Evolutionary conservation across 2,113 vertebrate genomes (phyloP).

Genomic region (Cricetomys ansorgei): DNA sequence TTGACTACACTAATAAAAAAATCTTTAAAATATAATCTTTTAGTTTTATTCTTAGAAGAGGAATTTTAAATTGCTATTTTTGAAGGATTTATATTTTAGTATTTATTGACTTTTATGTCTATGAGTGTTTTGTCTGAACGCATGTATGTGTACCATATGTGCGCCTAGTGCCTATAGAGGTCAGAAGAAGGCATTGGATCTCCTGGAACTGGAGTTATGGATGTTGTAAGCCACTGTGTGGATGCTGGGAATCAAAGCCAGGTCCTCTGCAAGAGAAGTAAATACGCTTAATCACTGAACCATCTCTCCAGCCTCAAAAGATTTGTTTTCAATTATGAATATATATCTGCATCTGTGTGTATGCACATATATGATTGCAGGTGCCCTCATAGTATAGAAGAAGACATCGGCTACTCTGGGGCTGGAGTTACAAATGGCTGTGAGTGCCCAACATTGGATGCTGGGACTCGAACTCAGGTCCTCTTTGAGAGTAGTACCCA

Average conservation of each 20-base stretch:
- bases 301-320: background rate
- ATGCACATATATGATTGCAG: no score
- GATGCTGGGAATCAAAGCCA: background rate
- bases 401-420: no score
- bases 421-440: background rate
- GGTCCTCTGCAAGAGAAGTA: background rate
- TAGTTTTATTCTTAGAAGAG: background rate
- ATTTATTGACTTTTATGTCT: background rate
- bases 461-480: background rate
- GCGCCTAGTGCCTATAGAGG: no score
- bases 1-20: background rate
- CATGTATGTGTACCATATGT: background rate
- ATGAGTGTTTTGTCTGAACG: background rate
- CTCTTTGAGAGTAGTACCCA: background rate
- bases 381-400: background rate
- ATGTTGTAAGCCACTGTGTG: background rate
- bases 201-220: background rate
- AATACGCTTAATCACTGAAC: no score
- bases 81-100: background rate
- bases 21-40: background rate
- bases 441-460: background rate
- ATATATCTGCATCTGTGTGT: background rate
- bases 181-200: background rate
- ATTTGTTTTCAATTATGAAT: background rate
- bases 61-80: background rate